These are phyloP conservation scores for Eupeodes latifasciatus DNA, from an alignment of 2,888 invertebrate genomes.

Conservation along the genomic window DNA sequence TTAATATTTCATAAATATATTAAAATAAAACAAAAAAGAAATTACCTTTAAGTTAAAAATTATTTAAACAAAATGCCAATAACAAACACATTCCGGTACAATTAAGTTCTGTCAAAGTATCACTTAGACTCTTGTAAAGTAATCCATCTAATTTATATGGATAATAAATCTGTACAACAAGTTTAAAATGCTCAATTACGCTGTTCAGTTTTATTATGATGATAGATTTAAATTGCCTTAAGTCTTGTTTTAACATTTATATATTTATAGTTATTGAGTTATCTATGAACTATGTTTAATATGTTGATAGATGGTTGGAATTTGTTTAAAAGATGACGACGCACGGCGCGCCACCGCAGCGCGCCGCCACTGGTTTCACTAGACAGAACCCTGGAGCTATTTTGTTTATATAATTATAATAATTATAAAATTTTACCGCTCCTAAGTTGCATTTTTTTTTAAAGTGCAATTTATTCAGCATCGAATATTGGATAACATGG, in stretches of 20 bases:
- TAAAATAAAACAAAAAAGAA: background rate
- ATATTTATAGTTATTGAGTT: background rate
- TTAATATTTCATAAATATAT: background rate
- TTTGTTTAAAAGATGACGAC: background rate
- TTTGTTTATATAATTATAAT: conserved; percentile 36
- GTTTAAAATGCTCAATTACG: conserved; percentile 21
- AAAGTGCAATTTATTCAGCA: conserved; percentile 1
- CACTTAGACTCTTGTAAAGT: background rate
- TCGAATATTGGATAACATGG: background rate
- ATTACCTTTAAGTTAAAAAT: background rate
- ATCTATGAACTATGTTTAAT: background rate
- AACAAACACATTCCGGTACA: background rate
- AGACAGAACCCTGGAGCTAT: conserved; percentile 30
- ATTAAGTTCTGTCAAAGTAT: conserved; percentile 28
- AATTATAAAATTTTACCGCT: conserved; percentile 6
- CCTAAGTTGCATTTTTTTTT: background rate
- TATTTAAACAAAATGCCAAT: background rate
- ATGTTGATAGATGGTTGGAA: background rate
- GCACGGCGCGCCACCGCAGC: background rate
- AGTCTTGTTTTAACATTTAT: background rate
- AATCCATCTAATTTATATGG: conserved; percentile 50
- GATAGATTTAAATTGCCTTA: conserved; percentile 30
- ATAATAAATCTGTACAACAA: conserved; percentile 18
- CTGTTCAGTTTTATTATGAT: conserved; percentile 29
- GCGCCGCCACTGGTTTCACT: background rate